phyloP scores from a whole-genome alignment of 1,140 invertebrate species.

The Brachionus rotundiformis region DNA sequence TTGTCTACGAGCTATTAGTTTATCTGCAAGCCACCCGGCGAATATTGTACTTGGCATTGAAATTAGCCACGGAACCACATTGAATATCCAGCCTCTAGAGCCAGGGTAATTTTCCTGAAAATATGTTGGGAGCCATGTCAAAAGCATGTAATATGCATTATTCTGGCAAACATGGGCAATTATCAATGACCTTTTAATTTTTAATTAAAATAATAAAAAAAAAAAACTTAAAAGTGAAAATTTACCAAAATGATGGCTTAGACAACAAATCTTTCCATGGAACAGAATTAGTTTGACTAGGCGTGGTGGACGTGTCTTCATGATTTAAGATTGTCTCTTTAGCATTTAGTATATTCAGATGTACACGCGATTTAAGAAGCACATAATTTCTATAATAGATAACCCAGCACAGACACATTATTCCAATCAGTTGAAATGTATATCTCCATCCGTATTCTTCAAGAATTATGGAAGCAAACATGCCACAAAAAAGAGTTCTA shows the following conservation, averaged over 20 bases:
- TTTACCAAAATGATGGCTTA: conserved; percentile 69
- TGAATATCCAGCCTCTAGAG: conserved; percentile 72
- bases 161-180: conserved; percentile 75
- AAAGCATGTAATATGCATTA: conserved; percentile 74
- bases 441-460: conserved; percentile 72
- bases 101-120: conserved; percentile 75
- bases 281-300: conserved; percentile 57
- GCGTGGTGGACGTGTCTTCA: neutral
- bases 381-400: conserved; percentile 50
- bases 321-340: conserved; percentile 54
- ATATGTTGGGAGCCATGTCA: conserved; percentile 77
- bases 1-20: conserved; percentile 66
- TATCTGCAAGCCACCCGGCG: conserved; percentile 71
- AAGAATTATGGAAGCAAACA: conserved; percentile 71
- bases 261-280: conserved; percentile 68
- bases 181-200: conserved; percentile 70
- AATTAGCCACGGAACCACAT: conserved; percentile 74
- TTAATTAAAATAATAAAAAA: no score
- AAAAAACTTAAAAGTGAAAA: no score
- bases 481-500: conserved; percentile 72
- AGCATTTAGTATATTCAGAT: conserved; percentile 52
- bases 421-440: conserved; percentile 73
- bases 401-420: conserved; percentile 54
- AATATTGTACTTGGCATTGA: conserved; percentile 71
- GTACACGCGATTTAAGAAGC: conserved; percentile 1